Percentiles rank a stretch among this genome's conserved stretches.
Evolutionary conservation across 1,140 invertebrate genomes (phyloP).

Genomic region (Araneus ventricosus): DNA sequence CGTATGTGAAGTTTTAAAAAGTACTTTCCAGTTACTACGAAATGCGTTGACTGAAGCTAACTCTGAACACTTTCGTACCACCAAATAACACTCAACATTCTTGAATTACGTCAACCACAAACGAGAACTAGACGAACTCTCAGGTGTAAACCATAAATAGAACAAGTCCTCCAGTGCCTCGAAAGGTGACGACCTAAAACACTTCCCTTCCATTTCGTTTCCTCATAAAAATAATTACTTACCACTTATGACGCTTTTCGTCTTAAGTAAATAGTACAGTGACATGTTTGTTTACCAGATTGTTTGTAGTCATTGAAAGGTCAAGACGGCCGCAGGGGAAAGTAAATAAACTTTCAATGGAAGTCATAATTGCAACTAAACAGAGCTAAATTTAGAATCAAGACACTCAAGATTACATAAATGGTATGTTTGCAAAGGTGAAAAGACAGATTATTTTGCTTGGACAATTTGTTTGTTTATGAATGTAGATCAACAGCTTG

Average conservation of each 20-base stretch:
- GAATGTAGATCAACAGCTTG: no score
- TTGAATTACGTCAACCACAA: neutral
- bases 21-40: no score
- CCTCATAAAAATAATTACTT: conserved; percentile 34
- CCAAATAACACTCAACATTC: neutral
- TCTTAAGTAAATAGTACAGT: neutral
- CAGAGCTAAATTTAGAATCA: no score
- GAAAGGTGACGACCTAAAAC: conserved; percentile 44
- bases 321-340: neutral
- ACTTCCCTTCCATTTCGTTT: neutral
- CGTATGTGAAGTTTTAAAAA: no score
- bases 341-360: neutral
- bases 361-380: no score
- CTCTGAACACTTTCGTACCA: neutral
- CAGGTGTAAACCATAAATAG: conserved; percentile 45
- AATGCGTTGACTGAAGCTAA: neutral
- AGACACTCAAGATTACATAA: no score
- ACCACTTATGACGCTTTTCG: neutral
- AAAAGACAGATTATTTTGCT: no score
- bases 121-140: neutral
- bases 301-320: neutral
- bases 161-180: conserved; percentile 4
- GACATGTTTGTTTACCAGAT: neutral
- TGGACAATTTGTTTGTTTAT: no score
- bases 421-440: no score